phyloP scores from a whole-genome alignment of 2,888 invertebrate genomes.

The Tiphia femorata region DNA sequence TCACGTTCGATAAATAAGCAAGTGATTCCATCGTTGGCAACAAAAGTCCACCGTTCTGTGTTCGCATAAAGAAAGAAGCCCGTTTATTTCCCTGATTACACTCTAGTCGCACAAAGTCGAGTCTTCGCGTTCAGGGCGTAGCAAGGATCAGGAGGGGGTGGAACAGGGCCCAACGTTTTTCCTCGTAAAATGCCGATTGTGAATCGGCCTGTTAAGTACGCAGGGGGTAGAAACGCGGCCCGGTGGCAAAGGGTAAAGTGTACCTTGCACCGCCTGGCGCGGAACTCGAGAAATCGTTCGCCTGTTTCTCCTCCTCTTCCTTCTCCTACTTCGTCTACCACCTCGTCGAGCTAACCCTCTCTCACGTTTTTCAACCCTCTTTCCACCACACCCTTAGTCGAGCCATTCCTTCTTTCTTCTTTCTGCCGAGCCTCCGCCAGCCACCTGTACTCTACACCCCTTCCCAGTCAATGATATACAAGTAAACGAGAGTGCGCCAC shows the following conservation, averaged over 20 bases:
- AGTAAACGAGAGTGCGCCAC: too few relatives aligned
- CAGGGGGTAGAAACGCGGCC: conserved; percentile 11
- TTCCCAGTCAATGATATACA: too few relatives aligned
- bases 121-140: neutral
- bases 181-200: neutral
- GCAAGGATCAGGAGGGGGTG: neutral
- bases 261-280: conserved; percentile 28
- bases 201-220: conserved; percentile 11
- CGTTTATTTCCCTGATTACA: neutral
- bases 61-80: too few relatives aligned
- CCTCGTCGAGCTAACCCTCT: neutral
- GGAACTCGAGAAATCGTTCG: conserved; percentile 16
- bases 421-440: too few relatives aligned
- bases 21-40: too few relatives aligned
- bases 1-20: too few relatives aligned
- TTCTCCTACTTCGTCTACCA: neutral
- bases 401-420: neutral
- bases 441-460: too few relatives aligned
- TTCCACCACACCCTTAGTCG: neutral
- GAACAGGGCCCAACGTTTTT: neutral
- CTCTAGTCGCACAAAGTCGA: neutral
- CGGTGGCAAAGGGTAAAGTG: conserved; percentile 12
- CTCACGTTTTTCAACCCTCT: neutral
- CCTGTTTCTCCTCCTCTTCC: neutral
- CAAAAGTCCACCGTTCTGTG: too few relatives aligned